Conservation (phyloP, 2,797 vertebrate genomes). For the Decapterus maruadsi region DNA sequence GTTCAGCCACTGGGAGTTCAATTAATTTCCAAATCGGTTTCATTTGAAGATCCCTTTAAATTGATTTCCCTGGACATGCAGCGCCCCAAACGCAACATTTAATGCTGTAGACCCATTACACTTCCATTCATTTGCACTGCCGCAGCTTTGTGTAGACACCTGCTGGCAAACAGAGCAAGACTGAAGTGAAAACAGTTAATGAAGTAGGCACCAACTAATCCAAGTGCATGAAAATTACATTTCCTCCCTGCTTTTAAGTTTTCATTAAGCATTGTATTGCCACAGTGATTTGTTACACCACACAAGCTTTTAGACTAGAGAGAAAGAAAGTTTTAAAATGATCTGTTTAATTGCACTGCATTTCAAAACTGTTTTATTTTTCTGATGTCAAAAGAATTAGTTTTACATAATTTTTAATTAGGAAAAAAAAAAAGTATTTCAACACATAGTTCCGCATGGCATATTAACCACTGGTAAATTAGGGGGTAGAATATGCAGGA, state of each 20-base stretch:
- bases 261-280: slow-evolving; percentile 56
- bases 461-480: background rate
- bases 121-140: slow-evolving; percentile 47
- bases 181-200: slow-evolving; percentile 47
- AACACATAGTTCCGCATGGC: background rate
- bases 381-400: slow-evolving; percentile 6
- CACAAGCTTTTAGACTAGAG: slow-evolving; percentile 5
- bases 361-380: background rate
- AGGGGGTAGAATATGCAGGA: background rate
- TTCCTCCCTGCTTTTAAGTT: slow-evolving; percentile 55
- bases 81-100: slow-evolving; percentile 67
- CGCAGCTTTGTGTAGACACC: slow-evolving; percentile 57
- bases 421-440: background rate
- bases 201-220: slow-evolving; percentile 60
- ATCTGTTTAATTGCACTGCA: slow-evolving; percentile 16
- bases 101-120: slow-evolving; percentile 67
- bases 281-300: slow-evolving; percentile 37
- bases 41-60: slow-evolving; percentile 77
- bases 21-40: slow-evolving; percentile 80
- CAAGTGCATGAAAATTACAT: slow-evolving; percentile 60
- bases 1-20: slow-evolving; percentile 71
- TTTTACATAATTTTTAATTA: background rate
- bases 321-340: slow-evolving; percentile 31
- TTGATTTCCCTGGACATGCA: slow-evolving; percentile 75
- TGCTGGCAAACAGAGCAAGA: slow-evolving; percentile 54